These are phyloP conservation scores for Pelecanoides urinatrix DNA, from an alignment of 2,113 vertebrate species.

Conservation along the genomic window DNA sequence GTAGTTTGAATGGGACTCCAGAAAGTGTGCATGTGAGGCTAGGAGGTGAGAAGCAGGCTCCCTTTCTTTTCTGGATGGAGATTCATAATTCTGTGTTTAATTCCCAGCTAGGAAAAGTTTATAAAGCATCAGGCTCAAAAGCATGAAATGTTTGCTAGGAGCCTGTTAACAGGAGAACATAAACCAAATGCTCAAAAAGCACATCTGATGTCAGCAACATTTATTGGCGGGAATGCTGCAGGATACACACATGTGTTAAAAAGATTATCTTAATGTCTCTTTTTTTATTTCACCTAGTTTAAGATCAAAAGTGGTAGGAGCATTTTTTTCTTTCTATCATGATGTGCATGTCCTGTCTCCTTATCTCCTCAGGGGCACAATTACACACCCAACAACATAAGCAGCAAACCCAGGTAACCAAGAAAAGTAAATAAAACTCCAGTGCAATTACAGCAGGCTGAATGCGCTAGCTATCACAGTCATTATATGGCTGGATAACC, in stretches of 20 bases:
- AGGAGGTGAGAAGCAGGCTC: background rate
- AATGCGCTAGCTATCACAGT: background rate
- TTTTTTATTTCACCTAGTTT: background rate
- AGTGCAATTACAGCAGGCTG: background rate
- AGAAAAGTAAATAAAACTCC: slow-evolving; percentile 24
- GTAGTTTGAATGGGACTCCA: background rate
- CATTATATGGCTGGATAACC: background rate
- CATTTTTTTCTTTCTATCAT: background rate
- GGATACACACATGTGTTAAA: background rate
- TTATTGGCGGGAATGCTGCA: background rate
- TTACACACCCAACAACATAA: slow-evolving; percentile 18
- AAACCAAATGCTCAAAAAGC: background rate
- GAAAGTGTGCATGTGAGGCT: background rate
- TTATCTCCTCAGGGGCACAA: background rate
- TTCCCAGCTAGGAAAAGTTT: background rate
- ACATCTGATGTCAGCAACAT: background rate
- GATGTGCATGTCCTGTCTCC: background rate
- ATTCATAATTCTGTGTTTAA: background rate
- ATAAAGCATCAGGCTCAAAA: background rate
- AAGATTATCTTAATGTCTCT: background rate
- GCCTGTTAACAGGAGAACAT: background rate
- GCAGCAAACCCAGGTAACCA: background rate
- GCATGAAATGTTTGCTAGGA: background rate
- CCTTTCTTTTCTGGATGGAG: background rate
- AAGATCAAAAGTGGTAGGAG: background rate